These are phyloP conservation scores for Toxotes jaculatrix DNA, from an alignment of 2,113 vertebrate species.

Conservation along the genomic window DNA sequence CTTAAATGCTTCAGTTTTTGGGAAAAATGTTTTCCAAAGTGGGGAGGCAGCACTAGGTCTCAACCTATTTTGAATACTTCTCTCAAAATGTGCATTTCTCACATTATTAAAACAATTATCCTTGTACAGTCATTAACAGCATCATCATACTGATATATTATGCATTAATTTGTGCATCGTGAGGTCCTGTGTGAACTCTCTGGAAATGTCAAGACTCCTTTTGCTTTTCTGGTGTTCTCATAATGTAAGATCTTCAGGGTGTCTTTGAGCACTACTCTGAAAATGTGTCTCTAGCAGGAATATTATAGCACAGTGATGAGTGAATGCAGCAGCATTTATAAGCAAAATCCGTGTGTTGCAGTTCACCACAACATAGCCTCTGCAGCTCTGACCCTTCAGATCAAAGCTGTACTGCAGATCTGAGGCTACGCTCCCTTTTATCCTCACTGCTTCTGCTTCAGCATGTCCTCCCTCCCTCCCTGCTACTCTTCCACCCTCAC, in stretches of 20 bases:
- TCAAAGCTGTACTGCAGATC: conserved; percentile 74
- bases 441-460: conserved; percentile 43
- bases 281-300: conserved; percentile 10
- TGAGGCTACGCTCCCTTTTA: conserved; percentile 52
- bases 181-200: neutral
- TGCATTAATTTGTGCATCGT: neutral
- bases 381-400: conserved; percentile 66
- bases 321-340: conserved; percentile 18
- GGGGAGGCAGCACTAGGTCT: neutral
- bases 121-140: neutral
- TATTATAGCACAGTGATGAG: conserved; percentile 5
- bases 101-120: neutral
- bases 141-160: neutral
- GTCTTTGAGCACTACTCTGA: conserved; percentile 5
- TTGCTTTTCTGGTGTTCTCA: neutral
- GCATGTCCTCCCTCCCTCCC: neutral
- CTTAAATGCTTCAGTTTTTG: neutral
- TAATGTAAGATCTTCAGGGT: neutral
- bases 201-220: neutral
- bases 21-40: neutral
- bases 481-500: neutral
- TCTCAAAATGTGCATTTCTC: neutral
- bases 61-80: neutral
- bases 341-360: conserved; percentile 39
- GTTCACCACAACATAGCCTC: conserved; percentile 18